Base-by-base conservation (phyloP, 2,113 vertebrate species). In the Nothoprocta perdicaria region DNA sequence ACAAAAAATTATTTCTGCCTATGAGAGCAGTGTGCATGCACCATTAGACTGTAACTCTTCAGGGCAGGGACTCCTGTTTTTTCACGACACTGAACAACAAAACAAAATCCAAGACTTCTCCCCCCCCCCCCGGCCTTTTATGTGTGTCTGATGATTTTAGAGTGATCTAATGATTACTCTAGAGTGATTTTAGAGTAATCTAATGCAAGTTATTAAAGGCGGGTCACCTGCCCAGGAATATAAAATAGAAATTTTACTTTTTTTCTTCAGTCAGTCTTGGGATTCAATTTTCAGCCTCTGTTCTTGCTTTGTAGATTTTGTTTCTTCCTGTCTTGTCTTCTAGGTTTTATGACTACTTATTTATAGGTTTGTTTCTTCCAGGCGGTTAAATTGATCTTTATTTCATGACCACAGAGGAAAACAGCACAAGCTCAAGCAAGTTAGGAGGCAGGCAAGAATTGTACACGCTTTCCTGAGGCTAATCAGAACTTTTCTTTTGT, bases 291-390 rank as follows among this genome's bases (percentile, higher is more conserved):
- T 89, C 73, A 90, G 35, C 53, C 29, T 80, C 77, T 67, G 0
- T 53, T 91, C 79, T 89, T 53, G 52, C 61, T 84, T 0, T 46
- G 75, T 95, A 83, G 35, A 22, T 91, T 96, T 92, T 73, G 65
- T 81, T 89, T 80, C 92, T 96, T 96, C 92, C 94, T 95, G 87
- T 14, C 92, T 86, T 80, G 71, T 94, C 92, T 89, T 95, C 89
- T 52, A 53, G 74, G 52, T 92, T 94, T 96, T 93, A 96, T 38
- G 69, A 86, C 57, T 78, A 38, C 85, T 96, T 95, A 92, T 94
- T 96, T 96, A 94, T 94, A 94, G 91, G 87, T 93, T 94, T 92
- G 48, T 89, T 96, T 94, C 94, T 96, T 93, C 76, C 89, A 96
- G 91, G 91, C 21, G 4, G 80, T 94, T 88, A 92, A 93, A 96